Conservation (phyloP, 2,113 vertebrate species). For the Pelmatolapia mariae region DNA sequence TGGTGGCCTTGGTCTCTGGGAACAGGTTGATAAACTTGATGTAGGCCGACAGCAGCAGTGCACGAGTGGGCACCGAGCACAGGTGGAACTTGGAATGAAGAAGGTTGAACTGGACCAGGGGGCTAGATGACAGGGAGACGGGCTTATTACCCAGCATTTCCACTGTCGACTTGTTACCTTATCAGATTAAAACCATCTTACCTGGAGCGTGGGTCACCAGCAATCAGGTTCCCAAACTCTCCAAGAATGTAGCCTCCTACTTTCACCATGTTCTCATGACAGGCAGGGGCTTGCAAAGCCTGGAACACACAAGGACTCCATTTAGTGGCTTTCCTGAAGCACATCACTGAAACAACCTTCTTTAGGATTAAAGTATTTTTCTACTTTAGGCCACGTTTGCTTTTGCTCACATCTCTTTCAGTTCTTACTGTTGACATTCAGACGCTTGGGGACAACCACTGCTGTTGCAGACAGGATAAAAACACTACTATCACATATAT, state of each 20-base stretch:
- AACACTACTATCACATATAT: not conserved
- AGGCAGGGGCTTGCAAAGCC: conserved; percentile 90
- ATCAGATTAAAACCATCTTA: conserved; percentile 24
- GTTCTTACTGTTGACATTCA: not conserved
- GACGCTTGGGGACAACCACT: not conserved
- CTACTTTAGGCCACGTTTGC: not conserved
- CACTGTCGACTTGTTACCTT: too few relatives aligned
- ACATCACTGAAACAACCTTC: not conserved
- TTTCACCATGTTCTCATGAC: conserved; percentile 95
- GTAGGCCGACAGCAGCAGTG: conserved; percentile 87
- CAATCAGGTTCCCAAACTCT: conserved; percentile 91
- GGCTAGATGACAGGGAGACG: conserved; percentile 55
- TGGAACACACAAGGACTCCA: conserved; percentile 4
- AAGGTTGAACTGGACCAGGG: conserved; percentile 89
- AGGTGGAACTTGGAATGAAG: conserved; percentile 93
- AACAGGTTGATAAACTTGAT: conserved; percentile 96
- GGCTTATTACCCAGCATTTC: not conserved
- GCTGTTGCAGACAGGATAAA: not conserved
- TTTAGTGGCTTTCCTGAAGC: not conserved
- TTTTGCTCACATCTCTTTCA: not conserved
- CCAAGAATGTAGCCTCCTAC: conserved; percentile 91
- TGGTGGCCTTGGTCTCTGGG: conserved; percentile 91
- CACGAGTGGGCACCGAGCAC: conserved; percentile 86
- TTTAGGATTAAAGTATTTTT: not conserved
- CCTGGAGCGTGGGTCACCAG: conserved; percentile 91